phyloP scores from a whole-genome alignment of 2,888 invertebrate genomes.

The Carpatolechia fugitivella region DNA sequence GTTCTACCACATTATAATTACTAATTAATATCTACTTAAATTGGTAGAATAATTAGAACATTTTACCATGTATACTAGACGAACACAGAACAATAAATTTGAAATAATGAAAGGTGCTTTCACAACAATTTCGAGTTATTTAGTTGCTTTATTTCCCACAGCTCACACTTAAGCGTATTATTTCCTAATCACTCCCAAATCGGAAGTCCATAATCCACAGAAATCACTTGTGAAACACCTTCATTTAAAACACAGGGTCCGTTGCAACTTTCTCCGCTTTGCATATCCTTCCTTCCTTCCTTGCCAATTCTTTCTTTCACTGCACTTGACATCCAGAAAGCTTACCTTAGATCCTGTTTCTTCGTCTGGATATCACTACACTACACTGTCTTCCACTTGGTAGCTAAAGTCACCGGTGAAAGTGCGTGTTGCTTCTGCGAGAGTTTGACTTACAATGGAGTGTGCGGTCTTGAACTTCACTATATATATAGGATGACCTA shows the following conservation, averaged over 20 bases:
- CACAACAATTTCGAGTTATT: neutral
- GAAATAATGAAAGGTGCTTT: conserved; percentile 1
- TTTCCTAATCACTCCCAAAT: neutral
- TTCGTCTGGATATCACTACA: conserved; percentile 60
- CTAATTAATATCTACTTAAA: too few relatives aligned
- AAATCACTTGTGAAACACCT: conserved; percentile 11
- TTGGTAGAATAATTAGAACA: neutral
- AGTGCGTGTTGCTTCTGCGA: conserved; percentile 71
- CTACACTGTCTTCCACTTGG: conserved; percentile 64
- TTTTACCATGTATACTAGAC: neutral
- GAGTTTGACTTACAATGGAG: conserved; percentile 78
- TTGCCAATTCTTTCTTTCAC: neutral
- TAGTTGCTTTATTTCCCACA: neutral
- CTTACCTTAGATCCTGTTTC: conserved; percentile 64
- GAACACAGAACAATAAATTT: neutral
- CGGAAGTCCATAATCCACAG: conserved; percentile 7
- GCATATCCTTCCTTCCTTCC: neutral
- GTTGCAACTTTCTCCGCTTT: neutral
- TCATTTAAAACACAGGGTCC: neutral
- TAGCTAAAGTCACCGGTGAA: conserved; percentile 65
- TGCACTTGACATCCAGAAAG: conserved; percentile 6
- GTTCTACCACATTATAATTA: too few relatives aligned
- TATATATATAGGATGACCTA: conserved; percentile 91
- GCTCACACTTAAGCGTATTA: neutral
- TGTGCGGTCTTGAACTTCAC: conserved; percentile 89